These are phyloP conservation scores for Tenthredo mesomela DNA, from an alignment of 2,888 invertebrate genomes.

Conservation along the genomic window DNA sequence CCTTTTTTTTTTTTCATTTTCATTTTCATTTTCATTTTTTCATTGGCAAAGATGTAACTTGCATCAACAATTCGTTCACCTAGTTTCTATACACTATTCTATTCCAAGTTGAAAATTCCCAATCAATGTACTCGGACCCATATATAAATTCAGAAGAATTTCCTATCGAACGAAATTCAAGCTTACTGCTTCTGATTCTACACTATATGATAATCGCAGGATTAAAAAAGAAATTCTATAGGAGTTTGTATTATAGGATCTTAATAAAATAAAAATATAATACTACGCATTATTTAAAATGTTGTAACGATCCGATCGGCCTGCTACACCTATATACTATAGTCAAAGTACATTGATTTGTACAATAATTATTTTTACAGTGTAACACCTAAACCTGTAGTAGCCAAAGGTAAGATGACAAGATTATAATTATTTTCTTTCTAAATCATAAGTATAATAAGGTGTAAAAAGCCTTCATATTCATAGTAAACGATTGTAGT, in stretches of 20 bases:
- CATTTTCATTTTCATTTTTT: not conserved
- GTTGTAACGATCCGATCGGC: not conserved
- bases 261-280: constrained; percentile 10
- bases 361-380: constrained; percentile 54
- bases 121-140: constrained; percentile 47
- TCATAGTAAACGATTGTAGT: constrained; percentile 11
- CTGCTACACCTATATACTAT: constrained; percentile 48
- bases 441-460: constrained; percentile 1
- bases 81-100: constrained; percentile 20
- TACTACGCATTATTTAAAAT: constrained; percentile 10
- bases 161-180: not conserved
- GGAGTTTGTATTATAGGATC: not conserved
- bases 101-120: constrained; percentile 14
- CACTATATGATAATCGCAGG: not conserved
- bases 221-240: not conserved
- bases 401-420: constrained; percentile 54
- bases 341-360: constrained; percentile 57
- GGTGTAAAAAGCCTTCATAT: constrained; percentile 3
- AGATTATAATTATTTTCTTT: constrained; percentile 20
- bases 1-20: not conserved
- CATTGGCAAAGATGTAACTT: constrained; percentile 5
- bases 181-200: not conserved
- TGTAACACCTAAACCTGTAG: constrained; percentile 48
- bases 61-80: not conserved
- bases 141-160: not conserved